A percentile compares a stretch with the other conserved stretches of the same genome.
Evolutionary conservation across 2,888 invertebrate genomes (phyloP).

Genomic region (Sminthurinus aureus): DNA sequence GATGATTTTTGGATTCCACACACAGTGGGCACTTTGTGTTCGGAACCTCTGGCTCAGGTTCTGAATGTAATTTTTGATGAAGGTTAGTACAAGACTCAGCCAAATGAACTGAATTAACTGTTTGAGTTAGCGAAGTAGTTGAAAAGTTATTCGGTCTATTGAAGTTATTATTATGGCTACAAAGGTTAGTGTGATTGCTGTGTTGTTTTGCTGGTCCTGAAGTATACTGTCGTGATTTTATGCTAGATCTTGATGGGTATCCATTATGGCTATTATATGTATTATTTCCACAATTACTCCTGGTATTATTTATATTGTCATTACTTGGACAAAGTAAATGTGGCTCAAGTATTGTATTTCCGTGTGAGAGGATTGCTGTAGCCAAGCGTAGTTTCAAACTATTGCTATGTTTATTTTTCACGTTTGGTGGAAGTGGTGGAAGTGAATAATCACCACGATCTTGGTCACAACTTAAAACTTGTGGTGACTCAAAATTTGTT

Average conservation of each 20-base stretch:
- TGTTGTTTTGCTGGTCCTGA: no score
- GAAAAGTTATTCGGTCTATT: no score
- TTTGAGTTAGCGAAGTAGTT: no score
- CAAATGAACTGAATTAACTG: conserved; percentile 2
- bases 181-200: no score
- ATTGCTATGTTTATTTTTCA: background rate
- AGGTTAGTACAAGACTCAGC: conserved; percentile 10
- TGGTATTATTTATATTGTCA: no score
- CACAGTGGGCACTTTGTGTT: conserved; percentile 23
- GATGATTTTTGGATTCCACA: conserved; percentile 10
- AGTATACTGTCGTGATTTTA: no score
- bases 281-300: no score
- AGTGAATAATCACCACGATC: conserved; percentile 14
- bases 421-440: conserved; percentile 28
- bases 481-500: background rate
- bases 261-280: no score
- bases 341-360: conserved; percentile 6
- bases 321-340: background rate
- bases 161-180: no score
- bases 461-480: background rate
- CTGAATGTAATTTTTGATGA: background rate
- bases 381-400: conserved; percentile 1
- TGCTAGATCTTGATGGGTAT: no score
- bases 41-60: background rate
- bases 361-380: conserved; percentile 28